phyloP scores from a whole-genome alignment of 2,888 invertebrate species.

The Caenorhabditis sinica region DNA sequence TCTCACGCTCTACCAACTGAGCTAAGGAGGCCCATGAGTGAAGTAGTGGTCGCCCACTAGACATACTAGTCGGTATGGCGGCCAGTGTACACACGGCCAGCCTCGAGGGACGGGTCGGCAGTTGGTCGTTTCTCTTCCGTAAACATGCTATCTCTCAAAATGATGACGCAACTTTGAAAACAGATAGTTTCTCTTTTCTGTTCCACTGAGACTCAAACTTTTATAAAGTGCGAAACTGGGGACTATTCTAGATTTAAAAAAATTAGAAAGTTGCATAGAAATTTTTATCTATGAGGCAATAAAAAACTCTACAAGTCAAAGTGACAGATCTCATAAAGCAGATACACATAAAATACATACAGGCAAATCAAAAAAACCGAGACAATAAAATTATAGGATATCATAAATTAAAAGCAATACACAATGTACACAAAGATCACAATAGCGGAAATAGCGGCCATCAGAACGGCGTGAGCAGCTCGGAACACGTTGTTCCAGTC shows the following conservation, averaged over 20 bases:
- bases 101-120: not conserved
- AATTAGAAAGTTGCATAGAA: constrained; percentile 3
- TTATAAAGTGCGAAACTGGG: too few species aligned
- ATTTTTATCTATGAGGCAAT: constrained; percentile 48
- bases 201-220: not conserved
- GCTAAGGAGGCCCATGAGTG: constrained; percentile 73
- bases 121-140: not conserved
- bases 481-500: constrained; percentile 81
- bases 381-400: constrained; percentile 3
- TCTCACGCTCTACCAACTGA: constrained; percentile 80
- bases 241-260: too few species aligned
- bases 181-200: not conserved
- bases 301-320: constrained; percentile 48
- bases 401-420: constrained; percentile 55
- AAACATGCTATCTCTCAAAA: too few species aligned
- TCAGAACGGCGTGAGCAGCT: constrained; percentile 80
- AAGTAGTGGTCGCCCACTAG: not conserved
- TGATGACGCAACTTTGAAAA: not conserved
- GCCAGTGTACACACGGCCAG: not conserved
- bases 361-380: not conserved
- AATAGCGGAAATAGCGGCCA: constrained; percentile 74
- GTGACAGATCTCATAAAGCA: constrained; percentile 59
- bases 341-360: constrained; percentile 26
- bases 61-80: not conserved
- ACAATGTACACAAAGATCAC: constrained; percentile 77